Evolutionary conservation across 2,113 vertebrate genomes (phyloP), one percentile per base, ranked within the genome.

Genomic region (Dinomys branickii): DNA sequence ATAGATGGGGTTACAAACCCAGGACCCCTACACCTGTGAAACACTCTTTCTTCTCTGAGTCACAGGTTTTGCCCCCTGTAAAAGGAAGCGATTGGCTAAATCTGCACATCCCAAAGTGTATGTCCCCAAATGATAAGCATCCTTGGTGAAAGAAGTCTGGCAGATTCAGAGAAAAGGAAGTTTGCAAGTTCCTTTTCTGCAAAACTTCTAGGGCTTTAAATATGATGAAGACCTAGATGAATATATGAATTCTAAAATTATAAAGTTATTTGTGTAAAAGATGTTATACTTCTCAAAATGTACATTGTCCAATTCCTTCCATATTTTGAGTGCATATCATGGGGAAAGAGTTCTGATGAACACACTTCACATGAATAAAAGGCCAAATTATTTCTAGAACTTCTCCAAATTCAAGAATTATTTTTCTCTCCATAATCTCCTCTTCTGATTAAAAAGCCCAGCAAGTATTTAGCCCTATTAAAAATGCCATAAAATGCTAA

Each of bases 401-500:
- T 38, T 14, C 22, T 65, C 22, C 19, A 84, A 94, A 44, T 12
- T 54, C 3, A 85, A 86, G 38, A 44, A 88, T 56, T 87, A 3
- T 54, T 82, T 95, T 61, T 85, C 54, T 87, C 28, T 73, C 26
- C 35, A 52, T 82, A 90, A 92, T 90, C 94, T 88, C 8, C 1
- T 54, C 5, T 58, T 90, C 81, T 82, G 3, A 77, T 88, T 94
- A 94, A 82, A 87, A 89, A 90, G 58, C 7, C 78, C 19, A 59
- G 26, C 61, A 17, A 87, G n/a, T 80, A 19, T 69, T 81, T 86
- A 91, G 26, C 19, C 58, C 16, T 78, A 63, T 59, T 84, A 61
- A 47, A 22, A 87, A 87, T 84, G 24, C 78, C 28, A 85, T 56
- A 86, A 96, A 88, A 85, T 9, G 11, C 20, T 92, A 73, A 92